Evolutionary conservation across 2,888 invertebrate species (phyloP).

Genomic region (Formica aserva): DNA sequence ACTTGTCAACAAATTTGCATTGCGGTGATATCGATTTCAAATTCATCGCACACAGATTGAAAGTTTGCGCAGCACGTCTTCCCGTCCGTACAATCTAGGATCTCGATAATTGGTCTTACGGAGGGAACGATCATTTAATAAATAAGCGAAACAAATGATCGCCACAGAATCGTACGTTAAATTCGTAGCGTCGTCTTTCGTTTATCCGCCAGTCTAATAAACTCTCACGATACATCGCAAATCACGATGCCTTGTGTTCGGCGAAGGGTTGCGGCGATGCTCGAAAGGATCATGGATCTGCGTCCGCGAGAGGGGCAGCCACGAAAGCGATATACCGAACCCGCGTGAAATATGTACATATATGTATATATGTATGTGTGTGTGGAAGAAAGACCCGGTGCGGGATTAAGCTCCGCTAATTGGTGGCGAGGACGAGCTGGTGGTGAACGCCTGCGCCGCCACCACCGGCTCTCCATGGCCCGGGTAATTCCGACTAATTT

Average conservation of each 20-base stretch:
- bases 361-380: background rate
- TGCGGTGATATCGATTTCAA: background rate
- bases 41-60: background rate
- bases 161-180: slow-evolving; percentile 30
- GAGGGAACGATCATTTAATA: slow-evolving; percentile 33
- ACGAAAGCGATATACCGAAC: slow-evolving; percentile 61
- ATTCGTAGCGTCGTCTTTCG: slow-evolving; percentile 43
- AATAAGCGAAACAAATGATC: slow-evolving; percentile 45
- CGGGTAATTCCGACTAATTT: slow-evolving; percentile 82
- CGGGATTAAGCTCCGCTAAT: slow-evolving; percentile 78
- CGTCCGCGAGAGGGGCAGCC: slow-evolving; percentile 31
- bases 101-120: slow-evolving; percentile 45
- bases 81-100: background rate
- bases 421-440: slow-evolving; percentile 73
- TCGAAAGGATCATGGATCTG: slow-evolving; percentile 31
- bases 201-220: slow-evolving; percentile 45
- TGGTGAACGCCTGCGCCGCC: slow-evolving; percentile 66
- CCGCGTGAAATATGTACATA: slow-evolving; percentile 60
- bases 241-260: slow-evolving; percentile 22
- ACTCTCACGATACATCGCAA: slow-evolving; percentile 42
- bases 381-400: slow-evolving; percentile 48
- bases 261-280: slow-evolving; percentile 29
- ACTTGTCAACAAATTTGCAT: slow-evolving; percentile 18
- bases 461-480: slow-evolving; percentile 62
- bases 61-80: background rate